Evolutionary conservation across 2,797 vertebrate genomes (phyloP), one percentile per base, ranked within the genome.

Genomic region (Xyrichtys novacula): DNA sequence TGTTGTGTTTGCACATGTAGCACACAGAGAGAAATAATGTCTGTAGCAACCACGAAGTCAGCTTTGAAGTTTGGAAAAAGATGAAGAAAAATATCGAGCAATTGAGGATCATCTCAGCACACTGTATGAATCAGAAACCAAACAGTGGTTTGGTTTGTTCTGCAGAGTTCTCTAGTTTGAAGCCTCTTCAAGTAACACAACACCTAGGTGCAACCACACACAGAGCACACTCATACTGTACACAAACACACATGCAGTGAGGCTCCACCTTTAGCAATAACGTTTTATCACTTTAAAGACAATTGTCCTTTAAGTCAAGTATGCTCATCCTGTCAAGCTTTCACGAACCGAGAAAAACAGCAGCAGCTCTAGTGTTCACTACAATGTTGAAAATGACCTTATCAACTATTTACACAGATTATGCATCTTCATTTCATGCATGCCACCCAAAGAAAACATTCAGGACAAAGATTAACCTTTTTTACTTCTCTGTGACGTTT

Each of bases 151-250:
- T 15, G 12, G 42, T 55, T 28, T 29, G 15, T 17, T 52, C 39
- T 20, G n/a, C n/a, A 71, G 20, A 36, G 64, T 25, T 55, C n/a
- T 15, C 47, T 26, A 54, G 40, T 40, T 74, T 15, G 32, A 70
- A 40, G 22, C 43, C 59, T 46, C 84, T 71, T 70, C 88, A 80
- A 80, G 90, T 62, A 85, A 88, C 88, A 78, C 77, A 71, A 49
- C 89, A 92, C 86, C 65, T 81, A 82, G 59, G 86, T 91, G 89
- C 67, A 64, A 65, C 78, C 68, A 65, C 69, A 67, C 72, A 76
- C 57, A 60, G 50, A 50, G 42, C 19, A 29, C 74, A 70, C 58
- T 61, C 43, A 60, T 22, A n/a, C n/a, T n/a, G n/a, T n/a, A 48
- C 55, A 81, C 32, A 36, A 28, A 26, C 48, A 56, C 50, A 67